Evolutionary conservation across 2,888 invertebrate genomes (phyloP), one percentile per base, ranked within the genome.

Genomic region (Chesias legatella): DNA sequence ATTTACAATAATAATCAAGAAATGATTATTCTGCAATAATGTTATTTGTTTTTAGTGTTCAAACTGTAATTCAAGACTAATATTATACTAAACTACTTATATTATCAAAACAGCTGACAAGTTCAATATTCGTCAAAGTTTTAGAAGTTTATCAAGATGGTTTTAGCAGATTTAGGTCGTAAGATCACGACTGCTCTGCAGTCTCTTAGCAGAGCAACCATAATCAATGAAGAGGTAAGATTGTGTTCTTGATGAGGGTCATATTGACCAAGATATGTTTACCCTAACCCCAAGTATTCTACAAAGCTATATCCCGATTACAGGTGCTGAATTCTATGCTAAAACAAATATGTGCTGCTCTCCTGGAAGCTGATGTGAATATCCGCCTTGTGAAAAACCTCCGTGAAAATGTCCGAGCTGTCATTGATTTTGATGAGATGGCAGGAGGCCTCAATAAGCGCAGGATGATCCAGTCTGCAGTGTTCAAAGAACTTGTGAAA

Each of bases 391-490:
- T 99, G 0, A 98, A 98, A 82, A 94, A 96, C 77, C 90, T 99
- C 26, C 91, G 98, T 54, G 98, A 99, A 86, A 99, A 99, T 97
- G 98, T 99, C 17, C 92, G 97, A 42, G 92, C 95, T 30, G 97
- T 98, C 51, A 99, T 99, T 78, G 98, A 99, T 83, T 99, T 99
- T 82, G 99, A 99, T 72, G 99, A 99, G 78, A 99, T 99, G 98
- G 98, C 98, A 60, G 95, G 95, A 24, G 99, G 99, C 5, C 93
- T 99, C 31, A 99, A 99, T 80, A 99, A 99, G 74, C 90, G 99
- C 34, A 91, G 98, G 42, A 98, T 99, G 96, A 99, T 99, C 63
- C 99, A 99, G 76, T 99, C 97, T 58, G 98, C 98, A 37, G 99
- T 99, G 0, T 99, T 98, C 81, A 97, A 98, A 76, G 99, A 99